Evolutionary conservation across 2,888 invertebrate species (phyloP).

Genomic region (Nomada fabriciana): DNA sequence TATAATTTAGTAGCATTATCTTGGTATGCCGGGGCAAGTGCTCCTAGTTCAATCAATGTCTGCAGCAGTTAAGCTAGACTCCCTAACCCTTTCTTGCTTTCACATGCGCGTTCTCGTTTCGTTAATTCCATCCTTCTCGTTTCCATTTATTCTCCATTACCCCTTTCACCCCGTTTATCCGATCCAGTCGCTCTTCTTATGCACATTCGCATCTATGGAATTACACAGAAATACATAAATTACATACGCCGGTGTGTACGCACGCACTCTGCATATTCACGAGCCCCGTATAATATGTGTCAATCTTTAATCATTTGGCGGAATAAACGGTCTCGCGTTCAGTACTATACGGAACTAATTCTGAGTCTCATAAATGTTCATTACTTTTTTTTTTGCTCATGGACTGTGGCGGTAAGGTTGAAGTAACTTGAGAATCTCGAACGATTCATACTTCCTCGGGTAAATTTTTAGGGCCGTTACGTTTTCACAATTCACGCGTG

Average conservation of each 20-base stretch:
- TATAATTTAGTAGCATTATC: conserved; percentile 81
- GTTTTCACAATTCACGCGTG: too few relatives aligned
- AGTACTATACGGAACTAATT: too few relatives aligned
- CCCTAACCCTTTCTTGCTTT: conserved; percentile 27
- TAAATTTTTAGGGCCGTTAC: too few relatives aligned
- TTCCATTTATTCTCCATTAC: not conserved
- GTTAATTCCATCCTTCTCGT: not conserved
- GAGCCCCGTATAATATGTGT: not conserved
- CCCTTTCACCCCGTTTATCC: not conserved
- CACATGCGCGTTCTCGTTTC: conserved; percentile 15
- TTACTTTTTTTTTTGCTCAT: too few relatives aligned
- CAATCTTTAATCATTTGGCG: conserved; percentile 1
- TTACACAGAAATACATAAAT: conserved; percentile 33
- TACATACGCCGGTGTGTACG: not conserved
- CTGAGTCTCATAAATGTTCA: too few relatives aligned
- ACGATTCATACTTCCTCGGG: too few relatives aligned
- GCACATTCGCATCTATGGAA: conserved; percentile 12
- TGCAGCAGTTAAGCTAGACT: conserved; percentile 57
- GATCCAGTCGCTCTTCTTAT: not conserved
- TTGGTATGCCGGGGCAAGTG: conserved; percentile 79
- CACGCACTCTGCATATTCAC: not conserved
- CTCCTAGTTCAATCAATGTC: conserved; percentile 81
- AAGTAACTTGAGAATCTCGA: too few relatives aligned
- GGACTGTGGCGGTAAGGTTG: too few relatives aligned
- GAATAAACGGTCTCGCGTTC: too few relatives aligned